Evolutionary conservation across 2,888 invertebrate genomes (phyloP).

Genomic region (Seladonia tumulorum): DNA sequence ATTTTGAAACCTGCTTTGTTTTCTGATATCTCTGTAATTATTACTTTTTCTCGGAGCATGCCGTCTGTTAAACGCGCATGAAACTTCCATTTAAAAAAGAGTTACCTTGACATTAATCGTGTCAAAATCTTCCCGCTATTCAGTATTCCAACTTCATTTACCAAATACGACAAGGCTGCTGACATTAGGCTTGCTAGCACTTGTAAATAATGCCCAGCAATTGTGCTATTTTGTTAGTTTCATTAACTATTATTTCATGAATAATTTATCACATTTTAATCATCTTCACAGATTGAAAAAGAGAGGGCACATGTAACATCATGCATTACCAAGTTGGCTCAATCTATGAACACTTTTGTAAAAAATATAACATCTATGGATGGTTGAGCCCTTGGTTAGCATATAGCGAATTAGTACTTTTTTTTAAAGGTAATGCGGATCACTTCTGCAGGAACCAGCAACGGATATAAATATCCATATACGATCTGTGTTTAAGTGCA

Average conservation of each 20-base stretch:
- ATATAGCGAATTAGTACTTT: constrained; percentile 72
- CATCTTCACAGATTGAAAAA: constrained; percentile 81
- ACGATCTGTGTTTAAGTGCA: constrained; percentile 49
- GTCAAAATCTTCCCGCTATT: constrained; percentile 69
- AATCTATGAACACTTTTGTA: constrained; percentile 83
- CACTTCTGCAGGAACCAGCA: constrained; percentile 72
- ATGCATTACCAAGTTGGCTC: constrained; percentile 80
- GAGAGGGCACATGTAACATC: constrained; percentile 80
- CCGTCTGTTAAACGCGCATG: constrained; percentile 40
- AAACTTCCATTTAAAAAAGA: constrained; percentile 22
- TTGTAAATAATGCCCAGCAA: constrained; percentile 84
- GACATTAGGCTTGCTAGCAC: constrained; percentile 83
- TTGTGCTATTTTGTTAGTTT: constrained; percentile 81
- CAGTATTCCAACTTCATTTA: constrained; percentile 70
- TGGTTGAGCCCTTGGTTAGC: constrained; percentile 81
- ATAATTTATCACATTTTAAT: constrained; percentile 83
- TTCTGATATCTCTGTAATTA: constrained; percentile 24
- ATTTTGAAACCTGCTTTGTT: constrained; percentile 60
- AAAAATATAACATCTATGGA: constrained; percentile 84
- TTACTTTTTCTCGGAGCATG: constrained; percentile 32
- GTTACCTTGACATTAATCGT: constrained; percentile 36
- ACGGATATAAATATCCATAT: constrained; percentile 57
- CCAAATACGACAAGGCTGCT: constrained; percentile 80
- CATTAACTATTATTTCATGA: constrained; percentile 82
- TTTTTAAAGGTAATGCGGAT: constrained; percentile 69